phyloP scores from a whole-genome alignment of 2,797 vertebrate genomes.

The Sebastes diaconus region DNA sequence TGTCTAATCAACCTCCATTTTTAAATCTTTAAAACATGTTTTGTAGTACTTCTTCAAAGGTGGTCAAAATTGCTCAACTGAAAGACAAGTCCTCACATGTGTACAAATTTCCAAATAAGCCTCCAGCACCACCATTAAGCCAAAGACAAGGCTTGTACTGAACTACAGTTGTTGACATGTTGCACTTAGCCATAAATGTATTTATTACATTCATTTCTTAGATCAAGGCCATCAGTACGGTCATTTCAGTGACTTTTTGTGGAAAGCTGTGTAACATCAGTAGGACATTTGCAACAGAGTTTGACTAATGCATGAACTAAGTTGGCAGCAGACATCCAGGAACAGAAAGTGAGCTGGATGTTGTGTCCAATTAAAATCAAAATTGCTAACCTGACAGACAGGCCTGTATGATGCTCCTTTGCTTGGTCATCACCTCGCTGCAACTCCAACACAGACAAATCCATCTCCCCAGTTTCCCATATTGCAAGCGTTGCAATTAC shows the following conservation, averaged over 20 bases:
- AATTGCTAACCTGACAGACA: background rate
- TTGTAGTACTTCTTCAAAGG: background rate
- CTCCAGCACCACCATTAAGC: background rate
- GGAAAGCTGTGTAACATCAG: background rate
- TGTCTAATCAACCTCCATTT: background rate
- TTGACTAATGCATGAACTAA: background rate
- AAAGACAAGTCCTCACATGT: background rate
- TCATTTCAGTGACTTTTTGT: background rate
- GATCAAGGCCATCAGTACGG: background rate
- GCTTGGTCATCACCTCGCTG: constrained; percentile 4
- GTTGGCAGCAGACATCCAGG: background rate
- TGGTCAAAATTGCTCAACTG: background rate
- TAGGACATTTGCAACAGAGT: background rate
- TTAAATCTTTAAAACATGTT: background rate
- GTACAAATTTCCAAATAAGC: background rate
- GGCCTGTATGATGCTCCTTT: background rate
- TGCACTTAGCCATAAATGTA: background rate
- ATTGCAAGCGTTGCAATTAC: background rate
- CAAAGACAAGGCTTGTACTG: background rate
- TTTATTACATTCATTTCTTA: background rate
- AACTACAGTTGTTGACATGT: background rate
- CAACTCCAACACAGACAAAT: background rate
- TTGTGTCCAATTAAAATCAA: background rate
- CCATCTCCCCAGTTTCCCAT: background rate
- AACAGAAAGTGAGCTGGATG: background rate